phyloP scores from a whole-genome alignment of 2,888 invertebrate species.

The Macrosoma leucophasiata region DNA sequence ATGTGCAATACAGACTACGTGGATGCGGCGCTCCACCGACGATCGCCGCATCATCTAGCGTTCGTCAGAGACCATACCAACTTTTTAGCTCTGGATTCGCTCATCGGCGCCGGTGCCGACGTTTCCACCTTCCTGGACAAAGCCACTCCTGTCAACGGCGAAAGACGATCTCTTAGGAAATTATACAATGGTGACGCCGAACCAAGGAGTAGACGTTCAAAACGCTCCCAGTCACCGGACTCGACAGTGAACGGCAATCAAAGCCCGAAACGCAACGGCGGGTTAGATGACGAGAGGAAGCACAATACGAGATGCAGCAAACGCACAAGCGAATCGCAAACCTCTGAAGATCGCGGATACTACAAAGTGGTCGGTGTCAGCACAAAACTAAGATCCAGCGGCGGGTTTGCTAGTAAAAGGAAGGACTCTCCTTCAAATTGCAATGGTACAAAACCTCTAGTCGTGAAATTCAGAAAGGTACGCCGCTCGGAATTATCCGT shows the following conservation, averaged over 20 bases:
- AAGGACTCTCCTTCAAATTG: slow-evolving; percentile 67
- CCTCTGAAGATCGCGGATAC: slow-evolving; percentile 66
- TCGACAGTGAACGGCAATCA: slow-evolving; percentile 40
- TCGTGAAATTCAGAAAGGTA: slow-evolving; percentile 85
- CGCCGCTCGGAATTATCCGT: slow-evolving; percentile 83
- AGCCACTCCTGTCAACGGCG: slow-evolving; percentile 61
- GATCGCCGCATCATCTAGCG: slow-evolving; percentile 83
- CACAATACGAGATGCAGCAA: slow-evolving; percentile 56
- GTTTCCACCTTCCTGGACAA: slow-evolving; percentile 81
- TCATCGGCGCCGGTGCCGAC: slow-evolving; percentile 80
- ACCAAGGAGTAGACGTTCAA: slow-evolving; percentile 40
- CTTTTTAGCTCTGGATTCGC: slow-evolving; percentile 83
- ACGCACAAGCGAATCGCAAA: slow-evolving; percentile 35
- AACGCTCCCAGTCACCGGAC: slow-evolving; percentile 49
- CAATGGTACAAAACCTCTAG: slow-evolving; percentile 73
- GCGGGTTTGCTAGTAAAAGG: slow-evolving; percentile 47
- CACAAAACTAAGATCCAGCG: slow-evolving; percentile 80
- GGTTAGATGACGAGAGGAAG: slow-evolving; percentile 45
- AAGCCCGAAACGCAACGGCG: slow-evolving; percentile 50
- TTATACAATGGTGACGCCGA: slow-evolving; percentile 57
- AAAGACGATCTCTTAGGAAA: slow-evolving; percentile 52
- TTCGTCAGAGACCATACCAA: slow-evolving; percentile 84
- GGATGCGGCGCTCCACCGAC: slow-evolving; percentile 81
- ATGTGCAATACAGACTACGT: slow-evolving; percentile 86
- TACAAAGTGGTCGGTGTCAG: slow-evolving; percentile 84